Base-by-base conservation (phyloP, 1,140 invertebrate genomes). In the Lasaia peninsularis region DNA sequence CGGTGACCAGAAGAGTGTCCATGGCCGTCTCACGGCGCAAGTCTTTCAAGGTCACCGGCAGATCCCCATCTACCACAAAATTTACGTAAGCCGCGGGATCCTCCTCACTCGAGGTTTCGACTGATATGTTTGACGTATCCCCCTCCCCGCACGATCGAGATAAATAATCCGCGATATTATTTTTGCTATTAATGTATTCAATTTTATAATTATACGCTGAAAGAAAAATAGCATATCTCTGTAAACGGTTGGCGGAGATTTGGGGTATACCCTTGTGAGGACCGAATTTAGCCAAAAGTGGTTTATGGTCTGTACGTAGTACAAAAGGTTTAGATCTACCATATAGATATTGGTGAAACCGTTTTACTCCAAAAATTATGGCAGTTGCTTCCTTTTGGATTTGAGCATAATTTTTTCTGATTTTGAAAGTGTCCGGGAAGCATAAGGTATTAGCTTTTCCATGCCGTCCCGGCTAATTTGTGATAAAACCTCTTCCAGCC, bases 401-500 rank as follows among this genome's bases (percentile, higher is more conserved):
- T 31, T 64, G 58, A 6, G 58, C 24, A 32, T 54, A 60, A n/a
- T 12, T 54, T 61, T 71, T 18, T 67, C 62, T 5, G 64, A 62
- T 32, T 37, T 9, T 71, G 20, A 67, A 51, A 53, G 73, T 56
- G 56, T 61, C 54, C 63, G 53, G 11, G 63, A 65, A 1, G 58
- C 63, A 31, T 54, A 59, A 0, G 56, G 40, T 11, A 67, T 56
- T 8, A 54, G 65, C 12, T 40, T 63, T 31, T 65, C 63, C 10
- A 20, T 6, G 2, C 49, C 12, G 10, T 58, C 50, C n/a, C 8
- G 33, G 34, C 28, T 72, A 49, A 56, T 60, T 37, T 79, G 75
- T 2, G 70, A 73, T 10, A 81, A 50, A 3, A 86, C 63, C 0
- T 63, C 75, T 2, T 64, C 80, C 24, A 80, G 44, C 0, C 73